Evolutionary conservation across 2,113 vertebrate genomes (phyloP).

Genomic region (Amia ocellicauda): DNA sequence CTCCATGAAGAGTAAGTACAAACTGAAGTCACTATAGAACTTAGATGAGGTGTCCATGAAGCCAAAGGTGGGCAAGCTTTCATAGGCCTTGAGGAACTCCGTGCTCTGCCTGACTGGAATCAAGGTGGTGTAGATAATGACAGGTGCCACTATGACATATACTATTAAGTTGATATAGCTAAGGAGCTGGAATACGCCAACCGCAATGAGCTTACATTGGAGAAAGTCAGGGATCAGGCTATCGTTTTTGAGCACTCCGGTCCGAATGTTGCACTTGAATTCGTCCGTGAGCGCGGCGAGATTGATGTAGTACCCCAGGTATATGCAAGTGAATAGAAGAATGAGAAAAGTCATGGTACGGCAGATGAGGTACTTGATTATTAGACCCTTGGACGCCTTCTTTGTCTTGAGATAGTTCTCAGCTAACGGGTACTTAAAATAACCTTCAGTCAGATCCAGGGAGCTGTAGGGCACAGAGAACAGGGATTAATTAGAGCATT

Average conservation of each 20-base stretch:
- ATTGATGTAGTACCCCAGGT: conserved; percentile 85
- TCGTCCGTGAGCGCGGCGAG: conserved; percentile 83
- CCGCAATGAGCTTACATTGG: conserved; percentile 90
- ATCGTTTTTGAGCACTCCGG: conserved; percentile 79
- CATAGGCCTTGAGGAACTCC: conserved; percentile 78
- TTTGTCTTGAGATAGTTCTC: conserved; percentile 93
- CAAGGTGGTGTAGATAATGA: conserved; percentile 73
- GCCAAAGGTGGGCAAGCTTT: conserved; percentile 83
- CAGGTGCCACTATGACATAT: conserved; percentile 70
- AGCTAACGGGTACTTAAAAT: conserved; percentile 90
- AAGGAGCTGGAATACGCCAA: conserved; percentile 86
- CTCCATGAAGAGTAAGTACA: conserved; percentile 88
- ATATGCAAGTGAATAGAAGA: conserved; percentile 71
- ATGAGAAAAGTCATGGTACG: conserved; percentile 73
- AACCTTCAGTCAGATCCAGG: conserved; percentile 78
- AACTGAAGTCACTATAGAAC: conserved; percentile 82
- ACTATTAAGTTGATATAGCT: conserved; percentile 84
- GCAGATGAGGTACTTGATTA: conserved; percentile 79
- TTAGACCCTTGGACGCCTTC: conserved; percentile 64
- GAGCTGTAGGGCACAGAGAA: conserved; percentile 53
- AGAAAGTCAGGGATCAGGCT: conserved; percentile 66
- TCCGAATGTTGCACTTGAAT: conserved; percentile 83
- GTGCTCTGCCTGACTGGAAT: conserved; percentile 71
- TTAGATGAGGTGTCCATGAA: conserved; percentile 69
- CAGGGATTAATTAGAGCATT: neutral